Evolutionary conservation across 2,888 invertebrate genomes (phyloP), one percentile per base, ranked within the genome.

Genomic region (Mesorhabditis belari): DNA sequence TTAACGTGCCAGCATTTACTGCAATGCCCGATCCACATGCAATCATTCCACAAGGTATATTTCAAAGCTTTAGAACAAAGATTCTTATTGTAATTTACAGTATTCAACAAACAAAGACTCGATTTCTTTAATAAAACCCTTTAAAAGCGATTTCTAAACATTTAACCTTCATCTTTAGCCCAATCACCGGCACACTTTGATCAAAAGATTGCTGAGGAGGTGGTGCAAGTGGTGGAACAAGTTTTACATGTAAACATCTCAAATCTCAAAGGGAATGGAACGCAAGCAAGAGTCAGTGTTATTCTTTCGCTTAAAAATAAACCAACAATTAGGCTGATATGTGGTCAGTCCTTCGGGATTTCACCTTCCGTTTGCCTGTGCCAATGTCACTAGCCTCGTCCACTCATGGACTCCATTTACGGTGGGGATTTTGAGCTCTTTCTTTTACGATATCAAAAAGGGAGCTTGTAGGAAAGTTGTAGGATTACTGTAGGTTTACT

Each of bases 161-260:
- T n/a, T n/a, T n/a, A n/a, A n/a, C 9, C 35, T 35, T 17, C 6
- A 35, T 35, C n/a, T 35, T 35, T 2, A 35, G 44, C n/a, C 44
- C 12, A n/a, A 44, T 53, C 54, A 21, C 55, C 62, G 21, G 76
- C 76, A 5, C 74, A 77, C 57, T 79, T 79, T 53, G 79, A 79
- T 61, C 73, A 73, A 55, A 79, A 75, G 57, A 77, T 79, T 25
- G 79, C 79, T 17, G 77, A 79, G 59, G 74, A 77, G 64, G 68
- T 73, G 6, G 72, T 70, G 2, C 67, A 73, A 19, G 74, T 79
- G 2, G 51, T 79, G 49, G 79, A 79, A 49, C 57, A 69, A 1
- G 63, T 78, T 5, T 60, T 74, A 3, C 55, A 68, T 24, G 60
- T 71, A 19, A 73, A 79, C 58, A 60, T 77, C 5, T 69, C 73